A percentile compares a stretch with the other conserved stretches of the same genome.
Conservation (phyloP, 1,140 invertebrate species). For the Ridgeia piscesae region DNA sequence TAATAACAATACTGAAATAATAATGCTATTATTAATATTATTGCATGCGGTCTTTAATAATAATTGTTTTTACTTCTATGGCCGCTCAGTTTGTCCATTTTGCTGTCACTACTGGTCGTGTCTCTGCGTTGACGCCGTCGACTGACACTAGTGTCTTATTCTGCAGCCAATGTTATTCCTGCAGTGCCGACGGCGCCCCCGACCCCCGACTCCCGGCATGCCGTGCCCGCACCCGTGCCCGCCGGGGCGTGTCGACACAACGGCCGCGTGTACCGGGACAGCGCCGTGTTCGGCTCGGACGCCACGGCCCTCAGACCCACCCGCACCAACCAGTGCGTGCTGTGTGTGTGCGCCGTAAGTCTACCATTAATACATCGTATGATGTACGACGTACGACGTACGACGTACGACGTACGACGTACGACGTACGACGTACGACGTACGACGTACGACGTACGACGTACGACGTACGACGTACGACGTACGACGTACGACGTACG, state of each 20-base stretch:
- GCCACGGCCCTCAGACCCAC: not conserved
- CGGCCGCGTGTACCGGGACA: not conserved
- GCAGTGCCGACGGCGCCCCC: not conserved
- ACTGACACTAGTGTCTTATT: not conserved
- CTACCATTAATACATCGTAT: not conserved
- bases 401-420: too few relatives aligned
- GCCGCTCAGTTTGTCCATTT: not conserved
- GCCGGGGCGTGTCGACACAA: not conserved
- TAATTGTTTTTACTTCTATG: not conserved
- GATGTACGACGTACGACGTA: too few relatives aligned
- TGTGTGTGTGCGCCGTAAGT: not conserved
- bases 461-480: too few relatives aligned
- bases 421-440: too few relatives aligned
- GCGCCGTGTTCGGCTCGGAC: conserved; percentile 5
- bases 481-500: too few relatives aligned
- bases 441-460: too few relatives aligned
- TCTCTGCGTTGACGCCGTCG: not conserved
- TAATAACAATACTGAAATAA: too few relatives aligned
- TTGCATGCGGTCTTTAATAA: not conserved
- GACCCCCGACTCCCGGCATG: not conserved
- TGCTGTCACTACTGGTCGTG: not conserved
- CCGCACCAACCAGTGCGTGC: not conserved
- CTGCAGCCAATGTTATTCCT: not conserved
- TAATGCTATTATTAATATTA: not conserved
- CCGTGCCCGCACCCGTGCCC: not conserved